Base-by-base conservation (phyloP, 2,888 invertebrate species). In the Drosophila siamana region DNA sequence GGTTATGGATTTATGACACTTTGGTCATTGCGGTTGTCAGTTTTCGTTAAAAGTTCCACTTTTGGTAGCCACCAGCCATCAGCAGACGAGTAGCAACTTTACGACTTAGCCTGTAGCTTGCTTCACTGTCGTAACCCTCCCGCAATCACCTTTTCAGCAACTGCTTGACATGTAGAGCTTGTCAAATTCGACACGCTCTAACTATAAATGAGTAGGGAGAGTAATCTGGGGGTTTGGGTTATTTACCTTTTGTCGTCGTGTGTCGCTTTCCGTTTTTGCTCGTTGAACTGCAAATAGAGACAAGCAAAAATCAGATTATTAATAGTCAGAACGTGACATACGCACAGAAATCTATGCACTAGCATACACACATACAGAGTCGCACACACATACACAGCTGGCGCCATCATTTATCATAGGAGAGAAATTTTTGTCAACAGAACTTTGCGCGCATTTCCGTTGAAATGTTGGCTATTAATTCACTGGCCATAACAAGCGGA, bases 1-100 rank as follows among this genome's bases (percentile, higher is more conserved):
- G 74, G 88, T 85, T 85, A 86, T 86, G 88, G 88, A 89, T 86
- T 86, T 89, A 86, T 89, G 86, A 88, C 89, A 88, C 86, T 89
- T 75, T 74, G 78, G 76, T 82, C 88, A 72, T 74, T 85, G 87
- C 82, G 87, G 78, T 74, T 87, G 87, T 85, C 87, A 82, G 86
- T 84, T 75, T 84, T 72, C 74, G 88, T 86, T 77, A 77, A 83
- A 83, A 83, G 83, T 83, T 83, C 52, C 61, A 78, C 57, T 60
- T 51, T 40, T 44, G 28, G 44, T 15, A 30, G 41, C 43, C 26
- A 16, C n/a, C 22, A 11, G 16, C 15, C 5, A 4, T 4, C 33
- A 26, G 26, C 26, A 26, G 9, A 50, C 15, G 13, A 7, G 13
- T 38, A 8, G 36, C 26, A 50, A 63, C 57, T 64, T 65, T 61